Base-by-base conservation (phyloP, 2,113 vertebrate genomes). In the Eudyptes chrysolophus region DNA sequence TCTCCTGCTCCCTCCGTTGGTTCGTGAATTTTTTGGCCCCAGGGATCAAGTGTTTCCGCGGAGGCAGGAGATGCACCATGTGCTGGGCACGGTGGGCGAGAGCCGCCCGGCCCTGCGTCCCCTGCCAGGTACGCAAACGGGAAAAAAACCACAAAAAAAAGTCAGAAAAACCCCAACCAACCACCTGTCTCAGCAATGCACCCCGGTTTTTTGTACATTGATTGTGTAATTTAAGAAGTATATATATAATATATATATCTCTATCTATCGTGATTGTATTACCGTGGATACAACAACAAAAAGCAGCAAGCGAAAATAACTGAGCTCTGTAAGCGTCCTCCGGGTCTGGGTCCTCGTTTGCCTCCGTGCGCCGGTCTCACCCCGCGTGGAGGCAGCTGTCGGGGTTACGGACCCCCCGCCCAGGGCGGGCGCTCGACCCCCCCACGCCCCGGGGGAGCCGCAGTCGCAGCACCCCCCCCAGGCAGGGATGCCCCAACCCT, bases 201-300 rank as follows among this genome's bases (percentile, higher is more conserved):
- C 99, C 98, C 96, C 97, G 98, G 98, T 99, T 97, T 95, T 97
- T 99, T 99, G 99, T 99, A 99, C 98, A 99, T 96, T 98, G 99
- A 99, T 98, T 98, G 99, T 99, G 99, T 99, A 99, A 99, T 99
- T 99, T 99, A 99, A 99, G 99, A 98, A 90, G 97, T 97, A 95
- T 98, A 98, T 98, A 98, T 98, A 98, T 96, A 98, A 97, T 95
- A 86, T 96, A 95, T 93, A 95, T 97, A 92, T 97, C 92, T 96
- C 94, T 96, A 98, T 99, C 98, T 99, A 92, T 98, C 97, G 99
- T 99, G 99, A 99, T 98, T 99, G 99, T 99, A 99, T 98, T 98
- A 98, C 98, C 98, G 98, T 99, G 98, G 95, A 98, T 98, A 98
- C 96, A 97, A 98, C 98, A 97, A 95, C 97, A 97, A 98, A 71